Evolutionary conservation across 2,797 vertebrate species (phyloP), one percentile per base, ranked within the genome.

Genomic region (Parauchenoglanis punctatus): DNA sequence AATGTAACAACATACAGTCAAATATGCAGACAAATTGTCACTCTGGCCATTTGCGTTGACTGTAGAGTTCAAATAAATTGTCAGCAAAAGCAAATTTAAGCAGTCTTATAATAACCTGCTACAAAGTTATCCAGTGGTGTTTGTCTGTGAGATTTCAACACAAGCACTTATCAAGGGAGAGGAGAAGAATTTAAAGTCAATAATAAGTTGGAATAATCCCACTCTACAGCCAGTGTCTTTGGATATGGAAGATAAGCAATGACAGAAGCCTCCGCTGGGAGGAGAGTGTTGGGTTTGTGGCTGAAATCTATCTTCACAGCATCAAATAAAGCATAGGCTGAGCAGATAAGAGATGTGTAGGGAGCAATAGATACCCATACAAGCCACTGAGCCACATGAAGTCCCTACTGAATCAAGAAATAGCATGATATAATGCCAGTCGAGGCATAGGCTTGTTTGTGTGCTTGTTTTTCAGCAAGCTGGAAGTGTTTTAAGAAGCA

Each of bases 171-270:
- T 87, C 76, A 88, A 88, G 73, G 72, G 80, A 65, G 82, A 86
- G 73, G 72, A 61, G 65, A 84, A 81, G 67, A 88, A 89, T 83
- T 81, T 84, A 58, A 61, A 61, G 67, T 86, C 85, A 89, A 87
- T 78, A 86, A 81, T 72, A 89, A 88, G 70, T 88, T 87, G 40
- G 13, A 86, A 89, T 88, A 91, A 91, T 89, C 85, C 81, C 70
- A 63, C 63, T 83, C 85, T n/a, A 31, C 81, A 89, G 73, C 80
- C 72, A 58, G 54, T 87, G 85, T 68, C 78, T 86, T 90, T 75
- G 86, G 78, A 85, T 65, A 31, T 88, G 82, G 86, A 67, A 85
- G 88, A 87, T 89, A 88, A 72, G 75, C 76, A 70, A 35, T 83
- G 72, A 83, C 76, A 54, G 68, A 8, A n/a, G 86, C 88, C 81